Evolutionary conservation across 2,113 vertebrate species (phyloP).

Genomic region (Neodontobutis hainanensis): DNA sequence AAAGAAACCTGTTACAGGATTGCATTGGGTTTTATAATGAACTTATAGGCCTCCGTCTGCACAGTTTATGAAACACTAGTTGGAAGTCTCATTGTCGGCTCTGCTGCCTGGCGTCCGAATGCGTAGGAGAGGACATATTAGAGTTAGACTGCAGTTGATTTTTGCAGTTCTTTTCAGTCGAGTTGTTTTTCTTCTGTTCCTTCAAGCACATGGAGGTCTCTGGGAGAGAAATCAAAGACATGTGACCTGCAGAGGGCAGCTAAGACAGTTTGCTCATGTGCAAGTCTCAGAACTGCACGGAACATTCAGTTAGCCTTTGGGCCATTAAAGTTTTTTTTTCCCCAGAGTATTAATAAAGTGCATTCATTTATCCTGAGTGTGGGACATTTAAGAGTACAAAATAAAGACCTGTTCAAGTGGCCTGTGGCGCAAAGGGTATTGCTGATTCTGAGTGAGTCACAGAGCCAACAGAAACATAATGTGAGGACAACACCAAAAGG

Average conservation of each 20-base stretch:
- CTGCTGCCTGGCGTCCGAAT: too few species aligned
- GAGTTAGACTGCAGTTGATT: constrained; percentile 52
- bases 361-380: background rate
- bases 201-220: constrained; percentile 27
- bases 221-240: constrained; percentile 51
- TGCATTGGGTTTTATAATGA: too few species aligned
- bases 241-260: constrained; percentile 39
- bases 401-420: constrained; percentile 26
- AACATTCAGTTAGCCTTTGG: constrained; percentile 10
- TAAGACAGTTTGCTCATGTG: background rate
- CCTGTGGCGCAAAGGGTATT: constrained; percentile 48
- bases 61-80: too few species aligned
- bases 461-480: constrained; percentile 48
- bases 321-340: background rate
- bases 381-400: too few species aligned
- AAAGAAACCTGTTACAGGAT: too few species aligned
- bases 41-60: too few species aligned
- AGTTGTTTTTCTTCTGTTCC: constrained; percentile 19
- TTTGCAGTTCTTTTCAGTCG: too few species aligned
- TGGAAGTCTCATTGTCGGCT: too few species aligned
- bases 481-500: constrained; percentile 58
- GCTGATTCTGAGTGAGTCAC: constrained; percentile 55
- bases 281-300: background rate
- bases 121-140: constrained; percentile 1
- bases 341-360: background rate